Evolutionary conservation across 2,888 invertebrate species (phyloP), one percentile per base, ranked within the genome.

Genomic region (Crioceris asparagi): DNA sequence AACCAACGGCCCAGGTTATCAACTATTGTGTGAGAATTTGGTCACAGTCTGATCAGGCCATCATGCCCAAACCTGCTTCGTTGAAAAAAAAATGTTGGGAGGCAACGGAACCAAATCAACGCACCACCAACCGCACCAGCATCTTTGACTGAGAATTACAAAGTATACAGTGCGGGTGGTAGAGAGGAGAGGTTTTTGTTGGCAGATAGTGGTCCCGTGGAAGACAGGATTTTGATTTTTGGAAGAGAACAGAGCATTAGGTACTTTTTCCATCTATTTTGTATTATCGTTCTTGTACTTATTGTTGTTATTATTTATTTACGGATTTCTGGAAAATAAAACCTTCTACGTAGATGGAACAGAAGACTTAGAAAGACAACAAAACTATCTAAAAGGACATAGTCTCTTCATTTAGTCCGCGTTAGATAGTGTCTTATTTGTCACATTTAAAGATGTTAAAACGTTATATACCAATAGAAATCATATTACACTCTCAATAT

Each of bases 1-100:
- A 32, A 32, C 32, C 32, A 32, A 32, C 32, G 17, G 11, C 32
- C 3, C 32, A 32, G 18, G 32, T 32, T 10, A 32, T 32, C 32
- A 32, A 32, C 32, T 18, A 32, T 18, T 32, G 17, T 32, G 32
- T 32, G 32, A 3, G 17, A 15, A 17, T 17, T 32, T 19, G 14
- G 18, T 32, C 32, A 23, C 32, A 32, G 18, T 2, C 32, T 32
- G 21, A 15, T 3, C 17, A 32, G 17, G 15, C 32, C 17, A 18
- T 18, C 25, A 25, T 25, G 25, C 25, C n/a, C n/a, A n/a, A n/a
- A n/a, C n/a, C n/a, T n/a, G n/a, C n/a, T n/a, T n/a, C n/a, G n/a
- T n/a, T n/a, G 11, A n/a, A 25, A 32, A n/a, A 4, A 12, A 15
- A 5, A 11, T 2, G 17, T 17, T n/a, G 10, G 12, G 14, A 32